A percentile compares a stretch with the other conserved stretches of the same genome.
phyloP scores from a whole-genome alignment of 2,113 vertebrate species.

The Micromys minutus region DNA sequence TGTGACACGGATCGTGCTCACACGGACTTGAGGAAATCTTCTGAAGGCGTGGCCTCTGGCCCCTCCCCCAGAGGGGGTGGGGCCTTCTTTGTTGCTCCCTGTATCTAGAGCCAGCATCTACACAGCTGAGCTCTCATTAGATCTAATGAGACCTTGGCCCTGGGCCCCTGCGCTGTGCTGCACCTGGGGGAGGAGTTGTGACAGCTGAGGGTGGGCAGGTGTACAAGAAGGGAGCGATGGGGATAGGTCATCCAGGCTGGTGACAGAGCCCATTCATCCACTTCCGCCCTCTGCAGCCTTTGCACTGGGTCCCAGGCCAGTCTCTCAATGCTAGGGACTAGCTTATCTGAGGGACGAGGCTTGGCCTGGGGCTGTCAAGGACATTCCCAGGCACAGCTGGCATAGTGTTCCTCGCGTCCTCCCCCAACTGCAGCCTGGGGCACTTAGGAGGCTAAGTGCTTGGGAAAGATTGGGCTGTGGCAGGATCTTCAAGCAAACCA shows the following conservation, averaged over 20 bases:
- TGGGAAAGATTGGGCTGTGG: background rate
- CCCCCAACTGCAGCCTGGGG: background rate
- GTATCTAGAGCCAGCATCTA: slow-evolving; percentile 47
- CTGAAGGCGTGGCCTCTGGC: background rate
- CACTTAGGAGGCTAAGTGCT: background rate
- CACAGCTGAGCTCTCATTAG: slow-evolving; percentile 57
- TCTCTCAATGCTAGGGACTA: background rate
- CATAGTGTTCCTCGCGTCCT: background rate
- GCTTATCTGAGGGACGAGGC: background rate
- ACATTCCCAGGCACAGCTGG: slow-evolving; percentile 35
- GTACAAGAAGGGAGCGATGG: background rate
- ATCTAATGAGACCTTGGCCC: slow-evolving; percentile 61
- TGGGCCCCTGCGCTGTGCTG: background rate
- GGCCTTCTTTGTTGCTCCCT: background rate
- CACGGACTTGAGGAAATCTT: background rate
- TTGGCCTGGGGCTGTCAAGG: background rate
- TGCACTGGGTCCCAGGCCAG: background rate
- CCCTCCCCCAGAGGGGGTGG: background rate
- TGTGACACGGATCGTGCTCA: background rate
- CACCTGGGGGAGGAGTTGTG: slow-evolving; percentile 21
- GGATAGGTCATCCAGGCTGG: background rate
- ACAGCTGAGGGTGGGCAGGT: background rate
- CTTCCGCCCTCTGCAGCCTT: background rate
- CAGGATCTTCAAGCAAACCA: background rate
- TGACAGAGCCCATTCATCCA: background rate